phyloP scores from a whole-genome alignment of 2,888 invertebrate species.

The Chaetogeoica ovagalla region DNA sequence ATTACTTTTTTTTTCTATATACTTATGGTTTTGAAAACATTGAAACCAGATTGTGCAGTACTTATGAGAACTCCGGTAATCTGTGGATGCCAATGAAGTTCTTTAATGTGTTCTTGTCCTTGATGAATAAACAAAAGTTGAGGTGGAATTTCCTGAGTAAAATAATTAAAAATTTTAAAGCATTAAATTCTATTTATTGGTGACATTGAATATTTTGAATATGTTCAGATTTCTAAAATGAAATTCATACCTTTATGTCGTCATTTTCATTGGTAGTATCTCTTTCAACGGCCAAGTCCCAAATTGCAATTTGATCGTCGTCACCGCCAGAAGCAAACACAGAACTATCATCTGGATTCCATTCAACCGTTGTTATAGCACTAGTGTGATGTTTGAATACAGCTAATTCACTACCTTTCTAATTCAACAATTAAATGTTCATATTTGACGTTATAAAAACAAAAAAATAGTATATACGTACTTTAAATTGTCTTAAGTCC shows the following conservation, averaged over 20 bases:
- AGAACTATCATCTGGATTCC: constrained; percentile 92
- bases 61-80: constrained; percentile 89
- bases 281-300: constrained; percentile 92
- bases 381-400: constrained; percentile 93
- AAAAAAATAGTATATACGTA: constrained; percentile 55
- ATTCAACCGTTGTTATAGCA: constrained; percentile 93
- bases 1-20: constrained; percentile 65
- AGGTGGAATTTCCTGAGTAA: constrained; percentile 78
- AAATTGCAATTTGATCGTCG: constrained; percentile 93
- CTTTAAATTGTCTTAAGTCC: constrained; percentile 83
- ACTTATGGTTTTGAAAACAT: constrained; percentile 96
- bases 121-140: constrained; percentile 97
- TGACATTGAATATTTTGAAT: neutral
- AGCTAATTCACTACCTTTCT: constrained; percentile 75
- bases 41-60: constrained; percentile 93
- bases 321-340: constrained; percentile 91
- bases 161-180: constrained; percentile 54
- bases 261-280: constrained; percentile 65
- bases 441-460: neutral
- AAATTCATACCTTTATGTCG: constrained; percentile 61
- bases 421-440: neutral
- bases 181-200: too few relatives aligned
- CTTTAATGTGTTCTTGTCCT: constrained; percentile 97
- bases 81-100: constrained; percentile 97
- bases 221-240: neutral